Percentiles rank a stretch among this genome's conserved stretches.
Conservation (phyloP, 2,797 vertebrate genomes). For the Pseudochirops cupreus region DNA sequence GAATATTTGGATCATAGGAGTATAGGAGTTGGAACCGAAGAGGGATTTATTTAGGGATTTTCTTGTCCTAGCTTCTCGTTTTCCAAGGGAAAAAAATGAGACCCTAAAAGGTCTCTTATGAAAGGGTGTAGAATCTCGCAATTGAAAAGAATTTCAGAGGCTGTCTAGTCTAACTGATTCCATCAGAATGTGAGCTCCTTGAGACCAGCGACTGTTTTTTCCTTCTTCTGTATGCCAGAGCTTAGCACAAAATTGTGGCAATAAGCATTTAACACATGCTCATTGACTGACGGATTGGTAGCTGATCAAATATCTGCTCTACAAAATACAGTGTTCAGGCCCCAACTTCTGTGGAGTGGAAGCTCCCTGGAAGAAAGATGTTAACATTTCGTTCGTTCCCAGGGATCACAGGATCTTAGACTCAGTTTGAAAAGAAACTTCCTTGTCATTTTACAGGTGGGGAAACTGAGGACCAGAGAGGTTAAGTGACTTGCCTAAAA, state of each 20-base stretch:
- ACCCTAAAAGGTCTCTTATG: not conserved
- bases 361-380: not conserved
- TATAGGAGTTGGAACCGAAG: not conserved
- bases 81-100: not conserved
- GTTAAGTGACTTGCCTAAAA: not conserved
- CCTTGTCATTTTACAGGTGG: not conserved
- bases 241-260: not conserved
- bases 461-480: not conserved
- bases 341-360: not conserved
- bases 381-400: not conserved
- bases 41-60: not conserved
- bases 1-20: not conserved
- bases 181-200: not conserved
- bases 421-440: not conserved
- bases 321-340: not conserved
- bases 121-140: not conserved
- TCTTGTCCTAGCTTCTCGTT: not conserved
- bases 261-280: not conserved
- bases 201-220: not conserved
- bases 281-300: not conserved
- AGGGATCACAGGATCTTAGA: not conserved
- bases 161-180: not conserved
- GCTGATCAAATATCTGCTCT: not conserved
- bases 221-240: not conserved
- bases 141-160: not conserved